These are phyloP conservation scores for Liparis tanakae DNA, from an alignment of 2,797 vertebrate genomes.

Conservation along the genomic window DNA sequence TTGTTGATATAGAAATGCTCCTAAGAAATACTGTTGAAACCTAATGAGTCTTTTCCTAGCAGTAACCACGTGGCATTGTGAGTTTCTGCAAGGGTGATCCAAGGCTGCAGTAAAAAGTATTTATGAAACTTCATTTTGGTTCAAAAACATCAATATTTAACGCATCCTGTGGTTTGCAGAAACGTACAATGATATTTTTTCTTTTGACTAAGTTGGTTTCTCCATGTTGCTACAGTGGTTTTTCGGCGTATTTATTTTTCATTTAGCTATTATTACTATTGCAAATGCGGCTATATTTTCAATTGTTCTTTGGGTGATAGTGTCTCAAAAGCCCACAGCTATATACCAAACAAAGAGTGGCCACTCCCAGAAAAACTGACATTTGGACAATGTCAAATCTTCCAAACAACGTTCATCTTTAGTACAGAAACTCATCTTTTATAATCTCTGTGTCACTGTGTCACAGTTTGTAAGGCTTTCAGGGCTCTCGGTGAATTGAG, in stretches of 20 bases:
- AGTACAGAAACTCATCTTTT: conserved; percentile 45
- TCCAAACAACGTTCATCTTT: conserved; percentile 38
- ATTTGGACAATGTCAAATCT: conserved; percentile 37
- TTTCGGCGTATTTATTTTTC: not conserved
- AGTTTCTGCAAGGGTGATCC: not conserved
- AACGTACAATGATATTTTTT: not conserved
- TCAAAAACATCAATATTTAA: not conserved
- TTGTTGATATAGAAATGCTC: too few relatives aligned
- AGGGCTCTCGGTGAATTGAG: conserved; percentile 64
- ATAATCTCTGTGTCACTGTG: conserved; percentile 66
- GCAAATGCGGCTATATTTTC: not conserved
- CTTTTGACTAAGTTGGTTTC: not conserved
- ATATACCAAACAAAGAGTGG: conserved; percentile 9
- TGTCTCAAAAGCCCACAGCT: conserved; percentile 24
- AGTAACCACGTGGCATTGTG: not conserved
- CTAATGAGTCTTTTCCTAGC: not conserved
- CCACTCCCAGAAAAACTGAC: conserved; percentile 13
- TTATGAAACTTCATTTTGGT: not conserved
- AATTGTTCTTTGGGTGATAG: conserved; percentile 5
- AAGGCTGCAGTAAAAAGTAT: not conserved
- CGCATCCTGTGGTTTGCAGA: too few relatives aligned
- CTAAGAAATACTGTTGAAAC: not conserved
- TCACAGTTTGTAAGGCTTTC: conserved; percentile 56
- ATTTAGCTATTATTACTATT: not conserved
- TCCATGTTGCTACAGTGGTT: not conserved